phyloP scores from a whole-genome alignment of 2,113 vertebrate species.

The Lasiurus borealis region DNA sequence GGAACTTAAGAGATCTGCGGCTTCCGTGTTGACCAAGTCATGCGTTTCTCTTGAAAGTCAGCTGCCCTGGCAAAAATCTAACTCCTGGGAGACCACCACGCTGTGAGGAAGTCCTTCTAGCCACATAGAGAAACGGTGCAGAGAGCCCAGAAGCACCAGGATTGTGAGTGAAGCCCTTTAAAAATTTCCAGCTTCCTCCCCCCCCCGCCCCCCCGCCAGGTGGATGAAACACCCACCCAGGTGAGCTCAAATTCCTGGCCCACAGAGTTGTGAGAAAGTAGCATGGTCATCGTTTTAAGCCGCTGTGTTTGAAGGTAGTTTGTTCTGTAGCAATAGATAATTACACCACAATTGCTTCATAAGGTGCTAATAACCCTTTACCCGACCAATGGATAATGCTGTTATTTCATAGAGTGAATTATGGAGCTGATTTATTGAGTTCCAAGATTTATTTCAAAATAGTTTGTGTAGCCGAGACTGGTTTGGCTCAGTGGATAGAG shows the following conservation, averaged over 20 bases:
- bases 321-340: background rate
- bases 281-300: background rate
- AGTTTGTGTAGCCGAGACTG: no score
- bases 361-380: background rate
- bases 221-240: background rate
- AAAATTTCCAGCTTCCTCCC: background rate
- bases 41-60: background rate
- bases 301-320: background rate
- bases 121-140: background rate
- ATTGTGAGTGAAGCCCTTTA: no score
- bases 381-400: background rate
- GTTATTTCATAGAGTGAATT: background rate
- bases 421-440: background rate
- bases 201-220: no score
- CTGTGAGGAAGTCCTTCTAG: background rate
- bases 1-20: background rate
- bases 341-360: background rate
- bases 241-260: background rate
- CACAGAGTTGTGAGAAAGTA: background rate
- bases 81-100: background rate
- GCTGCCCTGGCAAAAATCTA: background rate
- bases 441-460: background rate
- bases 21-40: background rate
- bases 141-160: background rate
- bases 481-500: no score